Base-by-base conservation (phyloP, 1,140 invertebrate genomes). In the Ooceraea biroi region DNA sequence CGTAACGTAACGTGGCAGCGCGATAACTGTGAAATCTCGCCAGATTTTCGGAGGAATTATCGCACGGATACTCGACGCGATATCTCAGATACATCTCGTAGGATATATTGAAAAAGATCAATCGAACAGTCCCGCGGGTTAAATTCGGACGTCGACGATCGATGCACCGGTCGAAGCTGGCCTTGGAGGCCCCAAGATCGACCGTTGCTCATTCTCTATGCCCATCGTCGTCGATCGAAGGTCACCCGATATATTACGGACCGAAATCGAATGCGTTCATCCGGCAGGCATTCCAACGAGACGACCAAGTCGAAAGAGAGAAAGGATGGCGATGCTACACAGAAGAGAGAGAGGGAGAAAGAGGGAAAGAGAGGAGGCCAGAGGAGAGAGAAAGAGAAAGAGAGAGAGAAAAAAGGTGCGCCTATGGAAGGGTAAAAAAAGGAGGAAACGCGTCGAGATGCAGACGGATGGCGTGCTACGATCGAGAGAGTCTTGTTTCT, bases 181-280 rank as follows among this genome's bases (percentile, higher is more conserved):
- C 87, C 88, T 88, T 89, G 88, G 36, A 7, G 36, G 27, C n/a
- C 17, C 63, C 27, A 57, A 61, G 36, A 25, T 50, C 12, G 77
- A 66, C 50, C 25, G 22, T 69, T 41, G 84, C 55, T 86, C 74
- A 74, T 76, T 76, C 83, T 74, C 72, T 76, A 66, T 66, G 61
- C 76, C 77, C 82, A 86, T 80, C 46, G 66, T 80, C 46, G 66
- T 58, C 82, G 89, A 91, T 91, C 87, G 88, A 90, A 89, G 86
- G 86, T 78, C 84, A 80, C 3, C 55, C 83, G 86, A 90, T 89
- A 86, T 87, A 83, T 88, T 71, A 68, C 63, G 63, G 48, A 77
- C 84, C 68, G 80, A 90, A 90, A 91, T 91, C 90, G 87, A 91
- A 90, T 89, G 88, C 85, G 78, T 91, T 91, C 90, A 91, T 91